These are phyloP conservation scores for Momotus momota DNA, from an alignment of 2,797 vertebrate genomes.

Conservation along the genomic window DNA sequence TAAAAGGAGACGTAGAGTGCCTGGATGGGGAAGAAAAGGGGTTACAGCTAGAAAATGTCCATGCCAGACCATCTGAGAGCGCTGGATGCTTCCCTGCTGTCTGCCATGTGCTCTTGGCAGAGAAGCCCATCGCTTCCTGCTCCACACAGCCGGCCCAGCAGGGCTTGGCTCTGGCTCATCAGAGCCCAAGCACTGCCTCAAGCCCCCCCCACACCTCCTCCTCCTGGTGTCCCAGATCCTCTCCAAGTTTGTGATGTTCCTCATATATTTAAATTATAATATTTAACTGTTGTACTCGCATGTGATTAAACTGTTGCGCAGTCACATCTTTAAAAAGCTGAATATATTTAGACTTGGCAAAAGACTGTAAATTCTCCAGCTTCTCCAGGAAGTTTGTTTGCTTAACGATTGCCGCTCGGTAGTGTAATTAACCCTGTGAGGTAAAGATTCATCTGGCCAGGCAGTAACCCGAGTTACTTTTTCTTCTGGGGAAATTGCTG, in stretches of 20 bases:
- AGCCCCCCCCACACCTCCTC: not conserved
- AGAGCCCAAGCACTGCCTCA: not conserved
- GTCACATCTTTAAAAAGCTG: not conserved
- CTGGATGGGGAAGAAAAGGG: not conserved
- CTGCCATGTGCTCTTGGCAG: not conserved
- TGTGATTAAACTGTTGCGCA: not conserved
- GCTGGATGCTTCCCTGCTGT: not conserved
- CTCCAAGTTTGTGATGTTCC: not conserved
- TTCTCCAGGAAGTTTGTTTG: constrained; percentile 1
- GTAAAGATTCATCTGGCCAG: not conserved
- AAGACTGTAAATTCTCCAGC: not conserved
- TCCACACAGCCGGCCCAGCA: not conserved
- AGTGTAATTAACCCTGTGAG: not conserved
- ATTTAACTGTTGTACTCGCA: not conserved
- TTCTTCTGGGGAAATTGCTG: not conserved
- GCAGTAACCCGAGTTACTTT: rapidly evolving
- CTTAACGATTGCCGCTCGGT: not conserved
- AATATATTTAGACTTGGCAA: constrained; percentile 6
- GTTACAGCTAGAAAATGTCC: not conserved
- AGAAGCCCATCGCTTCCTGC: not conserved
- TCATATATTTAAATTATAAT: not conserved
- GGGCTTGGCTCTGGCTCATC: not conserved
- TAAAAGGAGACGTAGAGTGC: not conserved
- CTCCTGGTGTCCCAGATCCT: not conserved
- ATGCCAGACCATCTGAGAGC: not conserved